Conservation (phyloP, 2,888 invertebrate genomes). For the Patella depressa region DNA sequence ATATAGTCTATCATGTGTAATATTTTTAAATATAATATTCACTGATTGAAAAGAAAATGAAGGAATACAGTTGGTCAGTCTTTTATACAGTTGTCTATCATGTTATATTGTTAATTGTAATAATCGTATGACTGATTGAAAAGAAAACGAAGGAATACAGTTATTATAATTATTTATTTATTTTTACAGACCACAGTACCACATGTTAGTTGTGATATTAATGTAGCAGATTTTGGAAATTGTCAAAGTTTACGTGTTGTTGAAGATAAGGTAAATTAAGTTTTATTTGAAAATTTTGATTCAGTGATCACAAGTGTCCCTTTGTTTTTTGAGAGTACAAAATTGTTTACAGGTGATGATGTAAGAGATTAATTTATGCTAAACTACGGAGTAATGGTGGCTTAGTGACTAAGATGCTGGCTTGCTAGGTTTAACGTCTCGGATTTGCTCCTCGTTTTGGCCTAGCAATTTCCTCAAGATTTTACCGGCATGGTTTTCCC, state of each 20-base stretch:
- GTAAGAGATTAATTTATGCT: neutral
- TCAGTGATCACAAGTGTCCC: neutral
- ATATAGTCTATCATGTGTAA: neutral
- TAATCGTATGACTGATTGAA: too few species aligned
- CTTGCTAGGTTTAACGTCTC: too few species aligned
- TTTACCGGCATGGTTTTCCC: too few species aligned
- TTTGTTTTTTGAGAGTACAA: too few species aligned
- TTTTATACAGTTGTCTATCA: too few species aligned
- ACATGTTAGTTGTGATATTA: constrained; percentile 64
- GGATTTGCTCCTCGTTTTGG: too few species aligned
- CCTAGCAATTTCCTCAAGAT: too few species aligned
- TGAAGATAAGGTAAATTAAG: constrained; percentile 52
- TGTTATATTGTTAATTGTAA: too few species aligned
- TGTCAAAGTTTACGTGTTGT: constrained; percentile 57
- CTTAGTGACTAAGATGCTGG: too few species aligned
- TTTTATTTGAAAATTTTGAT: neutral
- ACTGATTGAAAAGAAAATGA: neutral
- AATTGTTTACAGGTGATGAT: neutral
- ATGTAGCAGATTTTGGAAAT: constrained; percentile 65
- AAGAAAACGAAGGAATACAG: neutral
- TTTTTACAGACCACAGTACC: constrained; percentile 58
- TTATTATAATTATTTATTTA: neutral
- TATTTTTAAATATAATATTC: neutral
- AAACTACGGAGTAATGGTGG: too few species aligned
- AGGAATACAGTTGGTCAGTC: too few species aligned